Evolutionary conservation across 2,888 invertebrate species (phyloP), one percentile per base, ranked within the genome.

Genomic region (Phymatocera aterrima): DNA sequence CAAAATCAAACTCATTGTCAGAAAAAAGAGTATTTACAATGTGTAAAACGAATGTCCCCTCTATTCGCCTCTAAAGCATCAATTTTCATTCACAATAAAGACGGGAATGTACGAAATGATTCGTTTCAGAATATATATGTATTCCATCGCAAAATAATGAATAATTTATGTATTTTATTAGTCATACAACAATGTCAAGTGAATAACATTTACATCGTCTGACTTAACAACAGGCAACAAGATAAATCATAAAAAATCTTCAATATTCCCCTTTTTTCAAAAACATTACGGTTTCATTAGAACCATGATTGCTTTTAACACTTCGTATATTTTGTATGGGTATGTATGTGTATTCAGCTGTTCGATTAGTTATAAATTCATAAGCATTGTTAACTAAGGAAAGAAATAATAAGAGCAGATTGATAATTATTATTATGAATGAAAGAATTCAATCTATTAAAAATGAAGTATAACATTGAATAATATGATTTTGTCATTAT

Each of bases 101-200:
- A 48, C 34, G 28, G 48, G 51, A 28, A 51, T 5, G 31, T 40
- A n/a, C n/a, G n/a, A n/a, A 18, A 10, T 21, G 34, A 51, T 51
- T 31, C n/a, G 48, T 48, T 48, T 3, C 21, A 21, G 4, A 65
- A 40, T 12, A 43, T 43, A 43, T 65, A 37, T 43, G 43, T n/a
- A 24, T 43, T 2, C 2, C 43, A 43, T 31, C 1, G n/a, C 1
- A 15, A 43, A 78, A 64, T 72, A 72, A 61, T 68, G 46, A 77
- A 80, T 77, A 77, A 80, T 48, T 74, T 78, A 80, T 82, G 46
- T 54, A 77, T 46, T 82, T 82, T 82, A 82, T 82, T n/a, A n/a
- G n/a, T 82, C 57, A 64, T 65, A 70, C 78, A 80, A 82, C 78
- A 78, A 51, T 78, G 78, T 61, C 72, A 65, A 79, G 77, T 77